phyloP scores from a whole-genome alignment of 2,797 vertebrate genomes.

The Microhierax caerulescens region DNA sequence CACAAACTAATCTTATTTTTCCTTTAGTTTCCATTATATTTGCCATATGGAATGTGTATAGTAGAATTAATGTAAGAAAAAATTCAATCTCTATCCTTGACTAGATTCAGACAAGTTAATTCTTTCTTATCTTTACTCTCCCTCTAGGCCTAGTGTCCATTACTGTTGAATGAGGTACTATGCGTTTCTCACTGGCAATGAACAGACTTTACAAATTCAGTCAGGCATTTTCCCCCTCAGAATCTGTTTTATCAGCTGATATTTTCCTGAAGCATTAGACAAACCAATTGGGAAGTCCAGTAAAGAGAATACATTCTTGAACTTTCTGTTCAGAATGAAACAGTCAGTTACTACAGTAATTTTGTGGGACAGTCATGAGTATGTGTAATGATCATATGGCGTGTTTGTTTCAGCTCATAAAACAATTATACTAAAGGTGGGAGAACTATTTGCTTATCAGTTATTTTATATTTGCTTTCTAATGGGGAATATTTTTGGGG shows the following conservation, averaged over 20 bases:
- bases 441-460: not conserved
- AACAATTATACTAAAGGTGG: not conserved
- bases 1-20: slow-evolving; percentile 1
- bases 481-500: not conserved
- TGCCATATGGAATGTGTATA: not conserved
- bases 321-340: not conserved
- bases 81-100: not conserved
- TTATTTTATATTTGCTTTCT: not conserved
- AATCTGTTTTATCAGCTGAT: not conserved
- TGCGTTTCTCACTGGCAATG: not conserved
- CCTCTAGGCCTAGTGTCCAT: not conserved
- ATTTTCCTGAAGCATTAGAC: not conserved
- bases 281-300: not conserved
- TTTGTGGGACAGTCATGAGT: not conserved
- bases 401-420: not conserved
- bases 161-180: not conserved
- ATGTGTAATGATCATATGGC: not conserved
- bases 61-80: not conserved
- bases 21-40: not conserved
- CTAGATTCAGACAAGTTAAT: not conserved
- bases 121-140: not conserved
- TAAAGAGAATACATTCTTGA: not conserved
- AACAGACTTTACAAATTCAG: not conserved
- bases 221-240: not conserved
- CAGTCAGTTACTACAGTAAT: not conserved